Evolutionary conservation across 37 sponge, comb jelly and placozoan genomes (phyloP), one percentile per base, ranked within the genome.

Genomic region (Dysidea cf. avara): DNA sequence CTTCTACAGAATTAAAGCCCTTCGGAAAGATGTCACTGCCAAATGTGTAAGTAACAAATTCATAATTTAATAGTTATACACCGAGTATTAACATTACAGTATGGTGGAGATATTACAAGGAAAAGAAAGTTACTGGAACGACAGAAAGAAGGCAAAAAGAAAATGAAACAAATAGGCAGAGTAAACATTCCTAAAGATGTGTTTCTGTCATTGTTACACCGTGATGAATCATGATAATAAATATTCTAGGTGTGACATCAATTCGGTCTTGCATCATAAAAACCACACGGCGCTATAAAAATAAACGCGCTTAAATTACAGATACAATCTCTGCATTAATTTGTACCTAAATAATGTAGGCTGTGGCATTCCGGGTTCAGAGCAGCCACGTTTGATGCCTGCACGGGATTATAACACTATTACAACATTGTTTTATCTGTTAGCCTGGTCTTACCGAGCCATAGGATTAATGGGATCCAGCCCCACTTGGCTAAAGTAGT

Each of bases 21-120:
- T 88, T 0, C 65, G 93, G 52, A 92, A 92, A 51, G 80, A 92
- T 69, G 93, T 92, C 37, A 92, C 93, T 51, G 93, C 93, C 16
- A 92, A 92, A 83, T 82, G 82, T 73, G 93, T 92, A 88, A 84
- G 93, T 75, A 6, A 54, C 6, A 26, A 14, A 64, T 43, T 22
- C 9, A 25, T 70, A 31, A n/a, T 25, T 25, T 2, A 39, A 33
- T 29, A 48, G 29, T 28, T 28, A 22, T 18, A 16, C 7, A 39
- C 50, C 39, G 50, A 11, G 25, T 40, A 5, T 9, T 68, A 18
- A 25, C 39, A n/a, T 40, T 48, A 61, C 43, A 92, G 84, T 96
- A 97, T 76, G 98, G 94, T 18, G 98, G 94, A 18, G 98, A 97
- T 43, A 83, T 90, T n/a, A 81, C 94, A 33, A 54, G 98, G 40